Base-by-base conservation (phyloP, 2,797 vertebrate genomes). In the Parauchenoglanis ngamensis region DNA sequence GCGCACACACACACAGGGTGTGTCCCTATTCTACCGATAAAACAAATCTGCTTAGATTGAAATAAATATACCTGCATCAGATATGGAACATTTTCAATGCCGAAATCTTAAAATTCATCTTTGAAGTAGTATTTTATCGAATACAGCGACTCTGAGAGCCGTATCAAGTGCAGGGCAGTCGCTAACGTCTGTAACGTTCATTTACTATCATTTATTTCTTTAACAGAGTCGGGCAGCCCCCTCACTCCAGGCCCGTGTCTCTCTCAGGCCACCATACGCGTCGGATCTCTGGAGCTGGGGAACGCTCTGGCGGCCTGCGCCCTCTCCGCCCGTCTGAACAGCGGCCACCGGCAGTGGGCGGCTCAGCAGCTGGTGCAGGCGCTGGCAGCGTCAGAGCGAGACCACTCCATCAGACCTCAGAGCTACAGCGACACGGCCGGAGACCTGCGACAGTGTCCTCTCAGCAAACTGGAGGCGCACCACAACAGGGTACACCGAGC, bases 251-350 rank as follows among this genome's bases (percentile, higher is more conserved):
- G 93, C 82, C 91, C 93, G 2, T 93, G 92, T 28, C 92, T 92
- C 83, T 92, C 94, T 81, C 94, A 94, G 76, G 88, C 91, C 23
- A 92, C 88, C 52, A 83, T 92, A 67, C 93, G 94, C 68, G 94
- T 96, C 76, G 94, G 95, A 25, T 95, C 96, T 46, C 93, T 97
- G 89, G 96, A 97, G 91, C 92, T 97, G 89, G 94, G 96, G 23
- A 96, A 97, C 83, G 96, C 96, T 0, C 90, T 97, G 91, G 95
- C 96, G 17, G 96, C 96, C 25, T 96, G 96, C 87, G 94, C 94
- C 68, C 93, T 97, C 63, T 97, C 96, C 4, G 96, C 95, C 52
- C 90, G 94, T 82, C 93, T 96, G 90, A 94, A 92, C 92, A 94
- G 92, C 82, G 93, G 87, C 88, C 94, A 96, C 87, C 94, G 96